These are phyloP conservation scores for Gari tellinella DNA, from an alignment of 2,888 invertebrate species.

Conservation along the genomic window DNA sequence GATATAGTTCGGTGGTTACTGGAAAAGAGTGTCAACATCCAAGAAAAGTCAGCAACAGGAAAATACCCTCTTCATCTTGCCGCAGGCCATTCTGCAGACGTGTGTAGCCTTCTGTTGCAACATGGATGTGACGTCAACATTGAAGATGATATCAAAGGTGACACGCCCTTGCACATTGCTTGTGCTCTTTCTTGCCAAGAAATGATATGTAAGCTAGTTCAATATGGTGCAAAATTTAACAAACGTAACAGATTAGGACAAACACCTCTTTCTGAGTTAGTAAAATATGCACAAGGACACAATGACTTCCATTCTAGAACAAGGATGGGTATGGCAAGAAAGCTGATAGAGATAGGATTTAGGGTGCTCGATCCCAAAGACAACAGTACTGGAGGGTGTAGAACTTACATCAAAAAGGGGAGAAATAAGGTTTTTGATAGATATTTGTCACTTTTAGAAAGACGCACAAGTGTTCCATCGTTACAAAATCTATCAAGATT, in stretches of 20 bases:
- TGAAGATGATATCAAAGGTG: slow-evolving; percentile 59
- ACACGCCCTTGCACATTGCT: slow-evolving; percentile 71
- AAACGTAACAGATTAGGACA: slow-evolving; percentile 58
- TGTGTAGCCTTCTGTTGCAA: slow-evolving; percentile 49
- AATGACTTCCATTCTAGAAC: slow-evolving; percentile 65
- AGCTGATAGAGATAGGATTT: slow-evolving; percentile 64
- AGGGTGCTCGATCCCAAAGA: slow-evolving; percentile 11
- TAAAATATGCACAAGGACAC: slow-evolving; percentile 56
- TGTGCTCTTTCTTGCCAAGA: slow-evolving; percentile 56
- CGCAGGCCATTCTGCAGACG: slow-evolving; percentile 49
- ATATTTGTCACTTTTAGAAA: slow-evolving; percentile 40
- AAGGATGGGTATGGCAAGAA: slow-evolving; percentile 57
- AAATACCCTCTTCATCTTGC: slow-evolving; percentile 67
- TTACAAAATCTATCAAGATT: slow-evolving; percentile 61
- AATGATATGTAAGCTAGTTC: slow-evolving; percentile 57
- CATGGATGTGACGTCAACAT: slow-evolving; percentile 68
- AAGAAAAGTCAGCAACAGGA: slow-evolving; percentile 49
- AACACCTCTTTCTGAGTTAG: slow-evolving; percentile 66
- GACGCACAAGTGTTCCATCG: slow-evolving; percentile 29
- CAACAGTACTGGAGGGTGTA: background rate
- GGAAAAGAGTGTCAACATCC: slow-evolving; percentile 43
- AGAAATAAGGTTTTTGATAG: slow-evolving; percentile 50
- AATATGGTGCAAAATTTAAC: slow-evolving; percentile 65
- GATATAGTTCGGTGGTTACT: slow-evolving; percentile 37
- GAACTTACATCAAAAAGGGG: slow-evolving; percentile 11